These are phyloP conservation scores for Pseudoatta argentina DNA, from an alignment of 1,140 invertebrate genomes.

Conservation along the genomic window DNA sequence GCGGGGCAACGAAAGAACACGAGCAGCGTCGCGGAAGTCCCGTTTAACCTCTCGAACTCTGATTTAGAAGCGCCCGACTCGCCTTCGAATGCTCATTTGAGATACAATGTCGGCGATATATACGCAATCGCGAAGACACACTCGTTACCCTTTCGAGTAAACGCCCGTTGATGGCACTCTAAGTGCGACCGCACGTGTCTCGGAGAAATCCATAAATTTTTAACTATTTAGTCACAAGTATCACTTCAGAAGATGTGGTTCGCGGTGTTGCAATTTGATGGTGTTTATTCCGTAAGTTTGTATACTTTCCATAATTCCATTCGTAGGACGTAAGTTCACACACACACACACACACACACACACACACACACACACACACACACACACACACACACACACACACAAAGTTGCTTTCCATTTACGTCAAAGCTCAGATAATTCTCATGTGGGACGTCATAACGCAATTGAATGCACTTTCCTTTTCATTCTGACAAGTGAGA, in stretches of 20 bases:
- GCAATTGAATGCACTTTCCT: no score
- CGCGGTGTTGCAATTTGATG: background rate
- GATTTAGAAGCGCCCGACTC: conserved; percentile 58
- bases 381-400: no score
- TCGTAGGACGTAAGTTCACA: background rate
- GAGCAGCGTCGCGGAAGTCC: conserved; percentile 61
- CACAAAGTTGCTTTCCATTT: no score
- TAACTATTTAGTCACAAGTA: background rate
- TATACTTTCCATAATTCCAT: background rate
- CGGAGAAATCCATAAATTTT: conserved; percentile 30
- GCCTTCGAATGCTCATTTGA: conserved; percentile 53
- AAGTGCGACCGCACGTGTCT: conserved; percentile 22
- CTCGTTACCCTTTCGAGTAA: conserved; percentile 55
- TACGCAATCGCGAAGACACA: conserved; percentile 30
- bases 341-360: no score
- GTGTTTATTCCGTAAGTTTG: background rate
- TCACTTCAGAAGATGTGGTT: background rate
- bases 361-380: no score
- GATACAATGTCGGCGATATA: conserved; percentile 54
- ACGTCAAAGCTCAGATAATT: no score
- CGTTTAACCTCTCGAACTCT: conserved; percentile 64
- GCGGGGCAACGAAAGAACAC: conserved; percentile 36
- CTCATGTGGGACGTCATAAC: no score
- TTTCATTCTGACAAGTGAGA: no score
- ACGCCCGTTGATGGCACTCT: conserved; percentile 26